Evolutionary conservation across 2,888 invertebrate genomes (phyloP), one percentile per base, ranked within the genome.

Genomic region (Nowickia ferox): DNA sequence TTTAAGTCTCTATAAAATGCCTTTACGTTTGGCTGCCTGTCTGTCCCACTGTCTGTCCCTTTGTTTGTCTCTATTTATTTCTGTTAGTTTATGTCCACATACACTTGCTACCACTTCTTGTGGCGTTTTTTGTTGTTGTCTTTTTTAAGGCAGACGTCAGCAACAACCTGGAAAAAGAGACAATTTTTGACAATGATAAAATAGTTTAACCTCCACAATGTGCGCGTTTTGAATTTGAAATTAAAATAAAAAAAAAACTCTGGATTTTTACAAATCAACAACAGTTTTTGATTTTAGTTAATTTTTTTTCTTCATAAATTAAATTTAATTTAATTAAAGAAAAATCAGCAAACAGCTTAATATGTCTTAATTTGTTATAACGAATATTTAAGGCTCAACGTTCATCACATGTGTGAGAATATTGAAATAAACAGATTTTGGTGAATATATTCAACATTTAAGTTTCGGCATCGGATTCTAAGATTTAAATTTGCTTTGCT

Each of bases 101-200:
- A 69, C 75, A 80, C 63, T 79, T 75, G 84, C 84, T 84, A 79
- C 79, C 55, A 59, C 69, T 80, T 71, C 61, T 84, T 74, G 74
- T 48, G 69, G 72, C 44, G 57, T 74, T 66, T 22, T n/a, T 75
- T 44, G 51, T 75, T 51, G 1, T 17, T 5, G 42, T 57, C 44
- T 61, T 40, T 59, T 46, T 63, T 61, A n/a, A 68, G 55, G 72
- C 72, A 72, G 65, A 77, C 66, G 72, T 77, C 81, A 84, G 55
- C 78, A 86, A 79, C 75, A 84, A 84, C 84, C 77, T 69, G 77
- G 71, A 76, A 84, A 90, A 90, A 91, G 88, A 89, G 88, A 89
- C 90, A 90, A 89, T 90, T 91, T 91, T 91, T 91, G 91, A 91
- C 91, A 91, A 91, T 91, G 91, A 91, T 91, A 91, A 91, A 91